phyloP scores from a whole-genome alignment of 2,888 invertebrate genomes.

The Nephrocerus scutellatus region DNA sequence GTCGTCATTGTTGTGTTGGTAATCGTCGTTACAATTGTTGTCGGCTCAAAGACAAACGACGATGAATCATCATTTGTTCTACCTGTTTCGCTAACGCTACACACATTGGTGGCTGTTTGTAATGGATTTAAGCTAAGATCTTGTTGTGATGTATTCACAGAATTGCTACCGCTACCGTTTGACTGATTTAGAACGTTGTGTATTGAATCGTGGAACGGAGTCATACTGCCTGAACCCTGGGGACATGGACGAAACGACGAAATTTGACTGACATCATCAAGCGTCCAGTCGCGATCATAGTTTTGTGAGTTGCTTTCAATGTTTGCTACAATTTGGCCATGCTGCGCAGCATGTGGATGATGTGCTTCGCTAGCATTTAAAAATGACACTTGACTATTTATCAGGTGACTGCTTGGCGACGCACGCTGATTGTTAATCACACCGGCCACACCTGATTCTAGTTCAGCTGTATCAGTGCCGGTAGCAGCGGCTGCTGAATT shows the following conservation, averaged over 20 bases:
- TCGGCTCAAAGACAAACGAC: conserved; percentile 23
- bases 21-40: conserved; percentile 17
- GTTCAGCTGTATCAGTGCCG: conserved; percentile 10
- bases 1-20: no score
- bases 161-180: conserved; percentile 40
- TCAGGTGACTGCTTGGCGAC: conserved; percentile 13
- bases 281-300: conserved; percentile 47
- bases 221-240: conserved; percentile 48
- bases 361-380: no score
- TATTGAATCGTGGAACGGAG: conserved; percentile 47
- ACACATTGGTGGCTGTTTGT: conserved; percentile 15
- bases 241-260: conserved; percentile 47
- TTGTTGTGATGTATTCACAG: conserved; percentile 44
- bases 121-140: conserved; percentile 35
- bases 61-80: conserved; percentile 23
- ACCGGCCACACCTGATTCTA: conserved; percentile 11
- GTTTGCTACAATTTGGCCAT: conserved; percentile 56
- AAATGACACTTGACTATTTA: no score
- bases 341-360: conserved; percentile 27
- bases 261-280: conserved; percentile 47
- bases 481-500: conserved; percentile 17
- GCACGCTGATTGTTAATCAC: conserved; percentile 19
- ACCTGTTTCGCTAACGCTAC: conserved; percentile 20
- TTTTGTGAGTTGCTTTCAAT: conserved; percentile 54
- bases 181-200: conserved; percentile 47